Percentiles rank a stretch among this genome's conserved stretches.
Conservation (phyloP, 2,888 invertebrate genomes). For the Sinopyrophorus schimmeli region DNA sequence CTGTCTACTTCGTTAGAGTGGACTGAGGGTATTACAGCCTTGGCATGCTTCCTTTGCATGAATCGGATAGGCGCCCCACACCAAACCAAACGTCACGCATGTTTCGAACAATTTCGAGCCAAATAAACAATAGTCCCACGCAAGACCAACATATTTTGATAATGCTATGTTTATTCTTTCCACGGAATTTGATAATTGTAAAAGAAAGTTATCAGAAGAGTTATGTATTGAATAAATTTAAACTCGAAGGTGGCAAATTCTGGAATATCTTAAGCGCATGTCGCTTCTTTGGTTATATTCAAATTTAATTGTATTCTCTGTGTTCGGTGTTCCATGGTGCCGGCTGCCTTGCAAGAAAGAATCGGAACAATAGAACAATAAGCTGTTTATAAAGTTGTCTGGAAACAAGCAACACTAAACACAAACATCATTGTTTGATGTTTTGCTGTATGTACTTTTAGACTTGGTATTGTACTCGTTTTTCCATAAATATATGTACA, state of each 20-base stretch:
- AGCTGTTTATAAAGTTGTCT: slow-evolving; percentile 26
- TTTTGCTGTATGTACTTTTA: slow-evolving; percentile 18
- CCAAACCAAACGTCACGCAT: slow-evolving; percentile 15
- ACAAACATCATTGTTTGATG: slow-evolving; percentile 22
- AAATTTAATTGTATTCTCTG: slow-evolving; percentile 30
- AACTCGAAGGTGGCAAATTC: too few relatives aligned
- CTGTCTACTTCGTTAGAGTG: slow-evolving; percentile 15
- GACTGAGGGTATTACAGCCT: slow-evolving; percentile 26
- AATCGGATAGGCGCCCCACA: slow-evolving; percentile 24
- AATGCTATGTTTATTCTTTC: too few relatives aligned
- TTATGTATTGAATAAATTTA: too few relatives aligned
- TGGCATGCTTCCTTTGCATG: slow-evolving; percentile 31
- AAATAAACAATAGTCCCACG: slow-evolving; percentile 10
- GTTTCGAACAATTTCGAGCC: slow-evolving; percentile 23
- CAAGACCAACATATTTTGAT: too few relatives aligned
- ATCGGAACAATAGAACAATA: slow-evolving; percentile 34
- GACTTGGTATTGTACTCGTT: slow-evolving; percentile 3
- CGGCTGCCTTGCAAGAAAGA: slow-evolving; percentile 37
- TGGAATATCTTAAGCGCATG: not conserved
- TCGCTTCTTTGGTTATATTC: slow-evolving; percentile 6
- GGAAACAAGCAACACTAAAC: slow-evolving; percentile 11
- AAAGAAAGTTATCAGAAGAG: too few relatives aligned
- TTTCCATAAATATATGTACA: slow-evolving; percentile 6
- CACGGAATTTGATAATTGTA: too few relatives aligned
- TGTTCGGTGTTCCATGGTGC: slow-evolving; percentile 36